Conservation (phyloP, 2,113 vertebrate species). For the Carassius auratus region DNA sequence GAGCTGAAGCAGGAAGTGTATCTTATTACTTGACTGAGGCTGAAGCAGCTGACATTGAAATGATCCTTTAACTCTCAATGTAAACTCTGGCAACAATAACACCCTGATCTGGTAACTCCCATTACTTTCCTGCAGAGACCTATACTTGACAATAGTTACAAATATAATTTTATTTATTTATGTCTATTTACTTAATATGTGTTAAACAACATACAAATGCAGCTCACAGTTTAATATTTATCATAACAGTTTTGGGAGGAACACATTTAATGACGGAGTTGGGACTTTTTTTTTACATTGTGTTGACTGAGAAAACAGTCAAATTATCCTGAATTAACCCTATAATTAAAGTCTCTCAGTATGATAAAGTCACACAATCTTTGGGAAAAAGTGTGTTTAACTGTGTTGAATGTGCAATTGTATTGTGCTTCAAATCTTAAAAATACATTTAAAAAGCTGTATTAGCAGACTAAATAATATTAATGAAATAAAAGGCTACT, state of each 20-base stretch:
- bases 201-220: neutral
- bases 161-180: neutral
- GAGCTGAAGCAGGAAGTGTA: constrained; percentile 43
- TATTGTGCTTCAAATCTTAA: neutral
- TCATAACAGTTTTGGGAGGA: neutral
- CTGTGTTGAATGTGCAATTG: neutral
- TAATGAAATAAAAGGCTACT: neutral
- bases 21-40: neutral
- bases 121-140: too few species aligned
- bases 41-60: constrained; percentile 4
- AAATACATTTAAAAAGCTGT: neutral
- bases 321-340: too few species aligned
- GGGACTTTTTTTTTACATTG: too few species aligned
- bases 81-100: neutral
- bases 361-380: neutral
- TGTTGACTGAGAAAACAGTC: too few species aligned
- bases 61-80: neutral
- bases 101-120: too few species aligned
- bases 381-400: neutral
- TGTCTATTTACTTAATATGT: neutral
- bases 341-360: neutral
- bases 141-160: neutral
- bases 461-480: neutral
- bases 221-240: neutral
- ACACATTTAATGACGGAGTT: neutral